Evolutionary conservation across 2,797 vertebrate genomes (phyloP), one percentile per base, ranked within the genome.

Genomic region (Zenarchopterus dispar): DNA sequence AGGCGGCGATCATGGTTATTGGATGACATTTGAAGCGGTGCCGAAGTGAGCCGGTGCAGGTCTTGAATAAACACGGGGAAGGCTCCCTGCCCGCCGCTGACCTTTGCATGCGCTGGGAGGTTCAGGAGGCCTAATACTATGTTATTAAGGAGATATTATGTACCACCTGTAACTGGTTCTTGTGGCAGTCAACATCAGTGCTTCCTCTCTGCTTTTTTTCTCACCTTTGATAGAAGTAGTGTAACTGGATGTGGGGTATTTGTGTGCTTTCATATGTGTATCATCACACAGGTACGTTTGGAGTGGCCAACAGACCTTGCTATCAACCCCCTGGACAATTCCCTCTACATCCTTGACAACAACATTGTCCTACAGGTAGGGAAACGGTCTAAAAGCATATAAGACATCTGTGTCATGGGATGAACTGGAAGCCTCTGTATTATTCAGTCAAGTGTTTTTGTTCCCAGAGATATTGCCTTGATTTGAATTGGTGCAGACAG

Each of bases 281-380:
- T 58, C 8, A 5, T 43, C 55, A 13, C 42, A 19, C 86, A 98
- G 97, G 96, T 99, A 1, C 33, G 33, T 24, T 91, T 98, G 71
- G 97, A 98, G 83, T 99, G 97, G 97, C 97, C 97, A 0, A 98
- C 97, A 64, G 97, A 97, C 82, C 94, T 99, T 61, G 93, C 96
- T 4, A 93, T 98, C 75, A 98, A 97, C 87, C 97, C 97, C 0
- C 88, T 98, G 80, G 97, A 99, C 89, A 97, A 99, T 81, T 98
- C 97, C 0, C 92, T 99, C 44, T 99, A 97, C 45, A 94, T 98
- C 65, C 93, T 99, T 80, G 97, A 99, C 93, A 98, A 98, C 93
- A 99, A 98, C 90, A 98, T 99, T 1, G 97, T 99, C 52, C 75
- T 93, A 1, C 92, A 93, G 91, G 91, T 92, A 77, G 2, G 67